Evolutionary conservation across 1,140 invertebrate species (phyloP), one percentile per base, ranked within the genome.

Genomic region (Papilio glaucus): DNA sequence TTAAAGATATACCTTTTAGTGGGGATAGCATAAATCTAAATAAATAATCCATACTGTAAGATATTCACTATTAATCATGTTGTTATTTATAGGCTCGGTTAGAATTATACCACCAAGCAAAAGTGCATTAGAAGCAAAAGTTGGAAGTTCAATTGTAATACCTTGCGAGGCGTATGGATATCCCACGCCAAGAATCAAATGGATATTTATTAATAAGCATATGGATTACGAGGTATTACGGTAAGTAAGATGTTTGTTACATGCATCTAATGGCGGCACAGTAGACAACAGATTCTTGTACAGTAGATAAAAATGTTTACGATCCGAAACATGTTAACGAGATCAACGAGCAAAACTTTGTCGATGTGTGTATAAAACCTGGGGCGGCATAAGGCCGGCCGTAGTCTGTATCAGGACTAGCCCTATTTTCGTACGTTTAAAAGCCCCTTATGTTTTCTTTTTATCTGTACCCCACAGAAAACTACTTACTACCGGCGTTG

Each of bases 181-280:
- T 41, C 85, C 85, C 4, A 74, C 62, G 33, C 85, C 85, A 18
- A 73, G 15, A 0, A 70, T 85, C 6, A 69, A 68, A 62, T 86
- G 85, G 85, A 42, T 53, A 8, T 79, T 78, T 29, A 62, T 71
- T 4, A 21, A 73, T 26, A 37, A 72, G 15, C 1, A 33, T 15
- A 4, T 7, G 7, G 15, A 65, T 18, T 65, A 38, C 49, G 21
- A 38, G 37, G 15, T 41, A 65, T 18, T 65, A 65, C 39, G 62
- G 62, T 65, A 24, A 9, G 9, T 57, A 13, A 24, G 24, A 3
- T 12, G 4, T 57, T 57, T 26, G 1, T 13, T 57, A 12, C 1
- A 12, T 13, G 24, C 9, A 49, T 18, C 15, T 3, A 9, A 21
- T 49, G 6, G 12, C 18, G 45, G 18, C 1, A 21, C 18, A 21